Percentiles rank a stretch among this genome's conserved stretches.
Conservation (phyloP, 92 coral and sea anemone species). For the Bergia puertoricense region DNA sequence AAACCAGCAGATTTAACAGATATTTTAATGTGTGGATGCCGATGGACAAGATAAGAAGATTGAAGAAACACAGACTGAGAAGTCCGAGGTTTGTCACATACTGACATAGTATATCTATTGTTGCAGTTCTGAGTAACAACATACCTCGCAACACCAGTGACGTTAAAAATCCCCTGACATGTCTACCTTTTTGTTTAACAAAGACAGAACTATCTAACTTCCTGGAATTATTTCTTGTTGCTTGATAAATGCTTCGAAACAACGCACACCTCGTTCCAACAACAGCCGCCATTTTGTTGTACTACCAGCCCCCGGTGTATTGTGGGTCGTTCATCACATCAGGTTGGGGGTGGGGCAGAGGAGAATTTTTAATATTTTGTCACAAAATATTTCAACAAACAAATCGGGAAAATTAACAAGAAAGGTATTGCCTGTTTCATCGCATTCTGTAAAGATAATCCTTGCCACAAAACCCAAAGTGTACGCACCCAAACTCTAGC, state of each 20-base stretch:
- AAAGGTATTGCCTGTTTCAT: too few species aligned
- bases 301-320: conserved; percentile 18
- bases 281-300: conserved; percentile 17
- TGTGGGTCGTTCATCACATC: conserved; percentile 2
- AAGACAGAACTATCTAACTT: background rate
- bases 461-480: too few species aligned
- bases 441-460: too few species aligned
- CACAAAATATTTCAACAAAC: too few species aligned
- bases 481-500: too few species aligned
- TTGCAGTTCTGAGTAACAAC: background rate
- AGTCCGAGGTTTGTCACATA: background rate
- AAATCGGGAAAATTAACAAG: too few species aligned
- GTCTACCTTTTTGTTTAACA: background rate
- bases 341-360: too few species aligned
- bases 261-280: background rate
- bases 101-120: background rate
- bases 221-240: conserved; percentile 25
- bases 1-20: background rate
- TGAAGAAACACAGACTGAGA: background rate
- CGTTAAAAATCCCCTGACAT: conserved; percentile 31
- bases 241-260: conserved; percentile 30
- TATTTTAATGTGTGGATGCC: background rate
- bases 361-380: too few species aligned
- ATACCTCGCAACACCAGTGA: conserved; percentile 22
- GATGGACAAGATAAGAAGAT: background rate